A percentile compares a stretch with the other conserved stretches of the same genome.
Evolutionary conservation across 2,888 invertebrate species (phyloP).

Genomic region (Drosophila siamana): DNA sequence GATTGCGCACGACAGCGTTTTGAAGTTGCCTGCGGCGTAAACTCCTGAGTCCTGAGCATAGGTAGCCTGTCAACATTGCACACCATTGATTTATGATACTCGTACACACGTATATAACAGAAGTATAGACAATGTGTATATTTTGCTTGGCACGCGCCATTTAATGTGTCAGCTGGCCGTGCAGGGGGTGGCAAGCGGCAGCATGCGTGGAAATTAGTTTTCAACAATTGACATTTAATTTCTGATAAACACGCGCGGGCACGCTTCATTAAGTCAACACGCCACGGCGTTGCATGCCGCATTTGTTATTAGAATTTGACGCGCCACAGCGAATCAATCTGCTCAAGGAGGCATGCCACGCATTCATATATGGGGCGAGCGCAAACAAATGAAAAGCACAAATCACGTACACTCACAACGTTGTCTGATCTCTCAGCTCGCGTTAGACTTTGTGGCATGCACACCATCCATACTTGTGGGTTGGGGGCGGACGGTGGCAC

Average conservation of each 20-base stretch:
- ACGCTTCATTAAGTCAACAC: conserved; percentile 82
- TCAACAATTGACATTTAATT: conserved; percentile 82
- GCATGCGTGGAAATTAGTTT: conserved; percentile 71
- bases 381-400: conserved; percentile 70
- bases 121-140: conserved; percentile 5
- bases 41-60: conserved; percentile 47
- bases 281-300: conserved; percentile 72
- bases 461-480: neutral
- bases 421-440: conserved; percentile 17
- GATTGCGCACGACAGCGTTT: conserved; percentile 24
- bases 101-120: conserved; percentile 1
- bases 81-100: conserved; percentile 67
- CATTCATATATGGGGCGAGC: conserved; percentile 38
- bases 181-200: neutral
- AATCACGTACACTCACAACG: conserved; percentile 63
- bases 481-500: conserved; percentile 21
- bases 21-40: conserved; percentile 7
- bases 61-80: conserved; percentile 66
- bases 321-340: conserved; percentile 41
- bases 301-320: conserved; percentile 73
- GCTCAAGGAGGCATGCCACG: conserved; percentile 29
- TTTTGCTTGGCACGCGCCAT: conserved; percentile 71
- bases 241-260: conserved; percentile 80
- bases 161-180: conserved; percentile 41
- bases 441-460: conserved; percentile 32